Evolutionary conservation across 1,140 invertebrate species (phyloP).

Genomic region (Brachionus plicatilis): DNA sequence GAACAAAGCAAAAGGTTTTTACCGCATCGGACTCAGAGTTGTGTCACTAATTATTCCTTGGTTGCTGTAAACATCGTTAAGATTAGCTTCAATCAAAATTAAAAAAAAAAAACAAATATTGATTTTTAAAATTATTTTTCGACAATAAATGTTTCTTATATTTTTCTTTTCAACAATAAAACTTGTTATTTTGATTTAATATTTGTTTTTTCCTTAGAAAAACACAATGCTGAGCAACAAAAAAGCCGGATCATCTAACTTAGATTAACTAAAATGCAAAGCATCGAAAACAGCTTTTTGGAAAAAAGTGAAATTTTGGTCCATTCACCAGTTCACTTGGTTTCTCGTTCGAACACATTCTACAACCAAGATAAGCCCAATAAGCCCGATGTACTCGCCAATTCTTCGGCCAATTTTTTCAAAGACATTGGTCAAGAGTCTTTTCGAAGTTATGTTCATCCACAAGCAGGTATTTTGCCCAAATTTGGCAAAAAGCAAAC

Average conservation of each 20-base stretch:
- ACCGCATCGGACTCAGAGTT: background rate
- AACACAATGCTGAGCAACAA: background rate
- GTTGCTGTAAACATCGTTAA: background rate
- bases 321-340: background rate
- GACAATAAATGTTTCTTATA: background rate
- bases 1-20: background rate
- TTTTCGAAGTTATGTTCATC: background rate
- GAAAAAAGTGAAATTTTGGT: background rate
- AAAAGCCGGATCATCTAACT: background rate
- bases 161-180: background rate
- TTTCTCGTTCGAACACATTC: conserved; percentile 1
- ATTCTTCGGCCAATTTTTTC: background rate
- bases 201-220: background rate
- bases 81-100: background rate
- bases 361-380: background rate
- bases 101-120: background rate
- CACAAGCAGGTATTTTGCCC: background rate
- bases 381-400: background rate
- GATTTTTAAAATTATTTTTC: background rate
- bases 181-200: background rate
- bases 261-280: conserved; percentile 2
- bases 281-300: background rate
- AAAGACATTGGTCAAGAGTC: background rate
- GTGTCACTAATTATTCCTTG: background rate
- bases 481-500: background rate